Evolutionary conservation across 2,888 invertebrate species (phyloP).

Genomic region (Eurois occulta): DNA sequence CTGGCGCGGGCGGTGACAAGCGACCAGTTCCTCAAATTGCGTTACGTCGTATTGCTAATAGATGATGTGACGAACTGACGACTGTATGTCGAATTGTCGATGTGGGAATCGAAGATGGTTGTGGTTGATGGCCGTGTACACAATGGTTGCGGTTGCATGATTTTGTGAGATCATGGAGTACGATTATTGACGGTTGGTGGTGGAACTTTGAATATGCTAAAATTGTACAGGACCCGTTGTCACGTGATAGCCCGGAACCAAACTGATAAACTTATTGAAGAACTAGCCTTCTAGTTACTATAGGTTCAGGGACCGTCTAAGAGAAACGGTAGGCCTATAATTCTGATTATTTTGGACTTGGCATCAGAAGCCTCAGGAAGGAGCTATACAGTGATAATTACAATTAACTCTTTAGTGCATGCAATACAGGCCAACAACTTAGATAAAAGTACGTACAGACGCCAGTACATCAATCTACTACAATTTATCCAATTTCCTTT

Average conservation of each 20-base stretch:
- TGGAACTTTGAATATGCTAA: neutral
- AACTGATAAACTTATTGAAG: neutral
- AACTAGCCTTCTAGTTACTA: neutral
- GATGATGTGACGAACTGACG: constrained; percentile 33
- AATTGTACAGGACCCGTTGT: neutral
- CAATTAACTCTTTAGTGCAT: neutral
- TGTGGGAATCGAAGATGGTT: constrained; percentile 32
- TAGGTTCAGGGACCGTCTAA: neutral
- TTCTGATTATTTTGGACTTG: neutral
- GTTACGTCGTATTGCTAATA: constrained; percentile 56
- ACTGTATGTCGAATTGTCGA: constrained; percentile 12
- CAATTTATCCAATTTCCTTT: too few species aligned
- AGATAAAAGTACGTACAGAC: too few species aligned
- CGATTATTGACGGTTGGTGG: neutral
- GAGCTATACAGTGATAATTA: neutral
- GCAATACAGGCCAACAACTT: neutral
- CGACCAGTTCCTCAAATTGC: constrained; percentile 58
- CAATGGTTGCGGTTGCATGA: constrained; percentile 13
- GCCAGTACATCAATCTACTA: too few species aligned
- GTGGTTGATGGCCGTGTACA: constrained; percentile 17
- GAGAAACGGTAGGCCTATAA: neutral
- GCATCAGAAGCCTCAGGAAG: neutral
- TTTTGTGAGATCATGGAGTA: neutral
- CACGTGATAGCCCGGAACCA: neutral
- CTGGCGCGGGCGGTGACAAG: constrained; percentile 45